These are phyloP conservation scores for Lophotriccus pileatus DNA, from an alignment of 2,797 vertebrate genomes.

Conservation along the genomic window DNA sequence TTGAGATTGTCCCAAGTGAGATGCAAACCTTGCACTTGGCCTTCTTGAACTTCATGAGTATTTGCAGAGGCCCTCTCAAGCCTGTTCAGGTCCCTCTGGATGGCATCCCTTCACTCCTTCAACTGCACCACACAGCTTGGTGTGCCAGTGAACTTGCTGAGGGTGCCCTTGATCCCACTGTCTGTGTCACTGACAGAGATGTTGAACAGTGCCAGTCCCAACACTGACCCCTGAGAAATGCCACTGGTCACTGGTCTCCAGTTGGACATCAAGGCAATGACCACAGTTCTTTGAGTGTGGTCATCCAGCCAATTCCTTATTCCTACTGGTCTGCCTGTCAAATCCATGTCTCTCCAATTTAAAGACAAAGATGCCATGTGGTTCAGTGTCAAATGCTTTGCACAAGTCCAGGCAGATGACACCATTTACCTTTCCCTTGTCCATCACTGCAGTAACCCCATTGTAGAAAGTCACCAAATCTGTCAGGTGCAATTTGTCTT, in stretches of 20 bases:
- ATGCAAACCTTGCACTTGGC: neutral
- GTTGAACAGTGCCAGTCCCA: neutral
- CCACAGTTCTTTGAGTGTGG: neutral
- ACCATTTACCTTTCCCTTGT: neutral
- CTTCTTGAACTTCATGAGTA: neutral
- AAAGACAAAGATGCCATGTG: neutral
- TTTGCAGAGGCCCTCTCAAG: neutral
- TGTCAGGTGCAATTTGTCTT: neutral
- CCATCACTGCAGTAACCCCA: neutral
- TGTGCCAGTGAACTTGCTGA: neutral
- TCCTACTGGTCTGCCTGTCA: neutral
- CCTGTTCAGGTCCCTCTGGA: neutral
- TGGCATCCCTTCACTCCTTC: neutral
- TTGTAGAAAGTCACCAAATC: neutral
- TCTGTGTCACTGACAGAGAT: neutral
- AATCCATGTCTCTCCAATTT: neutral
- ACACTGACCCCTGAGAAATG: neutral
- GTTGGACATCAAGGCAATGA: neutral
- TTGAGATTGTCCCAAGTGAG: neutral
- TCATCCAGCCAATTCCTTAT: neutral
- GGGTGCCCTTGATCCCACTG: fast-evolving
- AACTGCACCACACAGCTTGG: neutral
- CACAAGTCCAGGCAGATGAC: no score
- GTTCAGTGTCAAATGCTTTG: neutral
- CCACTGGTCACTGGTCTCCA: neutral